Conservation (phyloP, 1,140 invertebrate genomes). For the Rhyacophila brunnea region DNA sequence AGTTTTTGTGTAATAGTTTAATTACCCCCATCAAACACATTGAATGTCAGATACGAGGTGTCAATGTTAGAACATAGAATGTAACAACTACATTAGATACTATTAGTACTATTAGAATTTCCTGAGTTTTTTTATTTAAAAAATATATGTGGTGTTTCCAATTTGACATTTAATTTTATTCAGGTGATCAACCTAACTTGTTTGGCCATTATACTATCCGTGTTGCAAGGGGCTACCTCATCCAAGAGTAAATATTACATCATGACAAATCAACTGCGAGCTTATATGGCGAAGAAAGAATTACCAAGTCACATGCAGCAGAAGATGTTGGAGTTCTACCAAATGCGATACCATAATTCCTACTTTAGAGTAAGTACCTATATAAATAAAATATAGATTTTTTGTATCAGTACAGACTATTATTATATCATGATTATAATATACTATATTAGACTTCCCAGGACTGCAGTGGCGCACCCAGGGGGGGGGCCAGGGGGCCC, state of each 20-base stretch:
- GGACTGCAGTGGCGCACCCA: neutral
- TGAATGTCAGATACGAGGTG: too few species aligned
- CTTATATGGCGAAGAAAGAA: constrained; percentile 11
- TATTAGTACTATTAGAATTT: too few species aligned
- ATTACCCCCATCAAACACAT: too few species aligned
- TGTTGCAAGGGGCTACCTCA: constrained; percentile 1
- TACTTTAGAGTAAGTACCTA: constrained; percentile 11
- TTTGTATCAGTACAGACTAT: too few species aligned
- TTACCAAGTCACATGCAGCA: constrained; percentile 8
- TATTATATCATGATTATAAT: too few species aligned
- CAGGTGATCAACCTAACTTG: neutral
- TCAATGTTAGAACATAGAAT: too few species aligned
- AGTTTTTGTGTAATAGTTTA: too few species aligned
- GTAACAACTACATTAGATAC: too few species aligned
- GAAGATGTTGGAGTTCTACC: constrained; percentile 10
- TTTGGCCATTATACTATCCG: constrained; percentile 2
- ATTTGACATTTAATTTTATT: too few species aligned
- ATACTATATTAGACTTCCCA: neutral
- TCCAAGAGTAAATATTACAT: constrained; percentile 15
- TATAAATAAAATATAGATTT: neutral
- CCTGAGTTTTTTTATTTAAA: too few species aligned
- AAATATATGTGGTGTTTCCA: too few species aligned
- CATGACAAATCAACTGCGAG: constrained; percentile 6
- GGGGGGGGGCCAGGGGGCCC: too few species aligned
- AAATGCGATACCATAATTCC: constrained; percentile 5